These are phyloP conservation scores for Gari tellinella DNA, from an alignment of 2,888 invertebrate genomes.

Conservation along the genomic window DNA sequence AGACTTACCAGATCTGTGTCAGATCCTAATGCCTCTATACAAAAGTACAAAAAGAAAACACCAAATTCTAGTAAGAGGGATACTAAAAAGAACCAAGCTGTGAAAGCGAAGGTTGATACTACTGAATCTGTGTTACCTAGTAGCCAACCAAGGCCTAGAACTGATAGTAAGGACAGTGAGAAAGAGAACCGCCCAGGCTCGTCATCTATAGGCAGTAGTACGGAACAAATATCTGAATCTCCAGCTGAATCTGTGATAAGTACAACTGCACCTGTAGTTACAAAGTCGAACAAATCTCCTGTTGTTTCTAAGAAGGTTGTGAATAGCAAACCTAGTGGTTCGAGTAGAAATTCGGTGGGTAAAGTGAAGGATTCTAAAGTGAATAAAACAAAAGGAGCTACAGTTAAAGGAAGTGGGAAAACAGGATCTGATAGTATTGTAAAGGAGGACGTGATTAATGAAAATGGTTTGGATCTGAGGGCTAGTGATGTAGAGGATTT, in stretches of 20 bases:
- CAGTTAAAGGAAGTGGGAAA: background rate
- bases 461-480: no score
- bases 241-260: background rate
- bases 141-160: conserved; percentile 34
- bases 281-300: background rate
- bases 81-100: conserved; percentile 11
- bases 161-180: conserved; percentile 77
- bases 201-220: background rate
- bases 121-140: conserved; percentile 25
- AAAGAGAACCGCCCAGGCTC: conserved; percentile 76
- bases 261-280: conserved; percentile 1
- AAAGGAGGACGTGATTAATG: no score
- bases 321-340: conserved; percentile 10
- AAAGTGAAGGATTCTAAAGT: conserved; percentile 1
- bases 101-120: background rate
- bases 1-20: conserved; percentile 71
- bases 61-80: conserved; percentile 13
- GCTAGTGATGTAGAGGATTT: background rate
- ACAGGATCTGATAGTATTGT: no score
- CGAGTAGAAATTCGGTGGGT: background rate
- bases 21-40: conserved; percentile 66
- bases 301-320: background rate
- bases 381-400: background rate
- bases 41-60: conserved; percentile 23
- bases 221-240: conserved; percentile 1